Base-by-base conservation (phyloP, 2,113 vertebrate species). In the Erinaceus europaeus region DNA sequence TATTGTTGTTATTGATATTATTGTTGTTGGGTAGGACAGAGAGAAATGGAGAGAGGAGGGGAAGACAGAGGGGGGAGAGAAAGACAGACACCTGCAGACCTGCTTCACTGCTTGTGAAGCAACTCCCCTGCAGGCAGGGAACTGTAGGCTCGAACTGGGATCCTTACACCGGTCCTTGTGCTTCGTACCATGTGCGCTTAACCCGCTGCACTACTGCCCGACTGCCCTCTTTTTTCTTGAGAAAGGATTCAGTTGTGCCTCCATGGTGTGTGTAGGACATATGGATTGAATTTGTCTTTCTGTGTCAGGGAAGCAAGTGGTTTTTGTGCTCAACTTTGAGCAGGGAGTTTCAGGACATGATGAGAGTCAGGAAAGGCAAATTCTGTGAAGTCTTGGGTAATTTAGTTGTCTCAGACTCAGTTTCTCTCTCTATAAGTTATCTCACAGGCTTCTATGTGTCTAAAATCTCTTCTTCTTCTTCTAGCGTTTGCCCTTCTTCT, bases 361-460 rank as follows among this genome's bases (percentile, higher is more conserved):
- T 9, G 17, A n/a, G 25, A 90, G 46, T 52, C 36, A 83, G 44
- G 61, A 62, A 44, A 80, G 57, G 62, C 1, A n/a, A 10, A 62
- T 81, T 75, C 32, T 44, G 23, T 3, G 40, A 48, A 50, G 13
- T 75, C 25, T 57, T 80, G 46, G 29, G 36, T 4, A 89, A 53
- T 42, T 72, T 25, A 46, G 50, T 50, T 82, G 27, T 23, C 38
- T 36, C 23, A 57, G 64, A 4, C 36, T 82, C 12, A 12, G 64
- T 84, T 76, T 84, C n/a, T 44, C n/a, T 82, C 29, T 84, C 38
- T 32, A 0, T 48, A 84, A 80, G 86, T 38, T 23, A 90, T n/a
- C 36, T 92, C 64, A 52, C 8, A 3, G 42, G 7, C n/a, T 21
- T 5, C 44, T 61, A 34, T 6, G 34, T 27, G 32, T 23, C 73